These are phyloP conservation scores for Paradoxurus hermaphroditus DNA, from an alignment of 2,113 vertebrate genomes.

Conservation along the genomic window DNA sequence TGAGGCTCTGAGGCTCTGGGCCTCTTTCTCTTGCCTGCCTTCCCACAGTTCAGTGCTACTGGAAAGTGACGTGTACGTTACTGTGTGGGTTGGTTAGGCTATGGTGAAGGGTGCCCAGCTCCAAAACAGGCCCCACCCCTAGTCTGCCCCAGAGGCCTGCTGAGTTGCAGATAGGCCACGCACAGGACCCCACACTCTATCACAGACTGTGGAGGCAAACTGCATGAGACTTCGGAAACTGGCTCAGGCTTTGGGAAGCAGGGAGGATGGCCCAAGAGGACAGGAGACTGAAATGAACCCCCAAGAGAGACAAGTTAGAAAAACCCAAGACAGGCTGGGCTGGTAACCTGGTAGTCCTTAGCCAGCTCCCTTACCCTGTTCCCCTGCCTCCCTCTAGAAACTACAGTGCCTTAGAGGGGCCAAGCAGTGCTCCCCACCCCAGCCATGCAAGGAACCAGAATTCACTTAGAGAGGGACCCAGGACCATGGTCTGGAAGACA, in stretches of 20 bases:
- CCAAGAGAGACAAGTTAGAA: background rate
- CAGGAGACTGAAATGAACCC: background rate
- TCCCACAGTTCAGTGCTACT: background rate
- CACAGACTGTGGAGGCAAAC: background rate
- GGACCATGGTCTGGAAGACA: background rate
- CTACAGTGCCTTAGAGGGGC: background rate
- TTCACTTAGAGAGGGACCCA: background rate
- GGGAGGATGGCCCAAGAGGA: background rate
- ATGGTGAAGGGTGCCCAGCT: background rate
- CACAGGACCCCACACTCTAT: too few relatives aligned
- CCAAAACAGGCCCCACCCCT: background rate
- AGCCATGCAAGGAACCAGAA: background rate
- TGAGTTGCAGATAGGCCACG: background rate
- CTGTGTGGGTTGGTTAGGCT: background rate
- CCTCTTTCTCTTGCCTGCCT: background rate
- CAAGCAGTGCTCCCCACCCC: too few relatives aligned
- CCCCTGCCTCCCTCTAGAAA: background rate
- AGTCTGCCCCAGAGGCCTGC: background rate
- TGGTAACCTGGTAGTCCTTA: background rate
- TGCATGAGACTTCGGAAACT: background rate
- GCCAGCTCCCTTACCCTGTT: background rate
- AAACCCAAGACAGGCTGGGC: background rate
- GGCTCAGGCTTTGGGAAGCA: background rate
- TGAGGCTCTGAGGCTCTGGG: background rate
- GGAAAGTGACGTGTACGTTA: accelerated